Percentiles rank a stretch among this genome's conserved stretches.
These are phyloP conservation scores for Amorpha juglandis DNA, from an alignment of 2,888 invertebrate species.

Conservation along the genomic window DNA sequence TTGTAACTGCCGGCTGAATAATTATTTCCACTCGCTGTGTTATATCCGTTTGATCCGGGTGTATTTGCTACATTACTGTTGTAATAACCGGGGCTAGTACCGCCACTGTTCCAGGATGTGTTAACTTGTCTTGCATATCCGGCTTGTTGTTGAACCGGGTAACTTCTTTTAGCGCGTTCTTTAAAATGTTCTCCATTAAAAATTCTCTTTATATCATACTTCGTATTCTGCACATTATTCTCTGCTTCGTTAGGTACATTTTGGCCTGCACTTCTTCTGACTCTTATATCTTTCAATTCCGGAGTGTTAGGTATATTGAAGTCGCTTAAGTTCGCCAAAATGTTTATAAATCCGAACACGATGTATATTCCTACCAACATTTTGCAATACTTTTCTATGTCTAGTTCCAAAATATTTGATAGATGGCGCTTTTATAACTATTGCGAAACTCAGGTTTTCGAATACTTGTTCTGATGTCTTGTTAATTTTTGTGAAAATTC, in stretches of 20 bases:
- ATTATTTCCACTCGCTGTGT: background rate
- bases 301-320: constrained; percentile 48
- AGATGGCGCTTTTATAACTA: background rate
- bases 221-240: background rate
- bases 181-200: constrained; percentile 5
- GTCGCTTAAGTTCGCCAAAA: constrained; percentile 45
- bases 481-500: no score
- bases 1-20: background rate
- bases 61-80: background rate
- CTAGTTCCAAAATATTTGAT: background rate
- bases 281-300: constrained; percentile 43
- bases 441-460: background rate
- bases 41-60: constrained; percentile 4
- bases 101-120: background rate
- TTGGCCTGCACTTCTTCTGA: constrained; percentile 38
- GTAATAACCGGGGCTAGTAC: background rate
- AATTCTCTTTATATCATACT: background rate
- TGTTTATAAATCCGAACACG: constrained; percentile 41
- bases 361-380: constrained; percentile 14
- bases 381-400: background rate
- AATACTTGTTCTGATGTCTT: no score
- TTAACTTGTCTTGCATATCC: background rate
- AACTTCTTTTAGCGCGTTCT: constrained; percentile 7
- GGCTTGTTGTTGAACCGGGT: constrained; percentile 3
- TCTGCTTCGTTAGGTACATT: background rate